Base-by-base conservation (phyloP, 2,888 invertebrate genomes). In the Ceramica pisi region DNA sequence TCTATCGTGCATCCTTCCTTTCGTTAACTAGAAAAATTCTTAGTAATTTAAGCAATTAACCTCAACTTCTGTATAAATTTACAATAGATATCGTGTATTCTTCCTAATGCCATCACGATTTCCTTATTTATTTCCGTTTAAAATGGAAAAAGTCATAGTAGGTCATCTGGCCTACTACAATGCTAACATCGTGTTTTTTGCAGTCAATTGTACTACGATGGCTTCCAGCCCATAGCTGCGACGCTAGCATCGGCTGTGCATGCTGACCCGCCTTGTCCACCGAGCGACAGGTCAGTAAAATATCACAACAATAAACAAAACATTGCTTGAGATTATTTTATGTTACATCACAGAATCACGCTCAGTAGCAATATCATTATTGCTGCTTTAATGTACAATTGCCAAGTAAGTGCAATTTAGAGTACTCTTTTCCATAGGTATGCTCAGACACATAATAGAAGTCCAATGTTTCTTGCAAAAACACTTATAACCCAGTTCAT, bases 121-220 rank as follows among this genome's bases (percentile, higher is more conserved):
- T 2, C 0, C 5, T 2, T 1, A 14, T 0, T 14, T 46, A 56
- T 26, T 35, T 0, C 19, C 8, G 3, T 1, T 44, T 41, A 26
- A 31, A 6, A 9, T 12, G 9, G 9, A 60, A 3, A 44, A 76
- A 4, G 2, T 23, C 8, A 0, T n/a, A 41, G 16, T 19, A 12
- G 0, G 8, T 12, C 1, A 53, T 2, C 26, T 14, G 3, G 6
- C 19, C 31, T 3, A 50, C n/a, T 44, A 5, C 1, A 9, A 5
- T 1, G 44, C 0, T 9, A 56, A 23, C 0, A 23, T 55, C 1
- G 35, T 41, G 19, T 69, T 77, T 53, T 46, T 85, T 80, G 48
- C 92, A 99, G 99, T 88, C 99, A 99, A 93, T 96, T 99, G 66
- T 99, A 98, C 93, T 99, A 99, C 90, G 99, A 99, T 97, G 99